phyloP scores from a whole-genome alignment of 2,797 vertebrate genomes.

The Pachyuromys duprasi region DNA sequence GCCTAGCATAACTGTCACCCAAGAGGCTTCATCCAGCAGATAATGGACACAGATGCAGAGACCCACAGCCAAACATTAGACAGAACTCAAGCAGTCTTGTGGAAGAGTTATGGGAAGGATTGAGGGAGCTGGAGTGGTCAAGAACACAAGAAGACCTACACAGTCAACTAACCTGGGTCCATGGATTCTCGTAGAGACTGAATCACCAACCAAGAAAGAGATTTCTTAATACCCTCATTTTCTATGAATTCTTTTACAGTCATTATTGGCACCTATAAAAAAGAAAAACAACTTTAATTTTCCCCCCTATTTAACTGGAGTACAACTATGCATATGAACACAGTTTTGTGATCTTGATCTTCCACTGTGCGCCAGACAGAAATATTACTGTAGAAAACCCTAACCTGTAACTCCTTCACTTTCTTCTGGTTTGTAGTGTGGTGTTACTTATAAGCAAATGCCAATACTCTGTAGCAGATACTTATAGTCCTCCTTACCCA shows the following conservation, averaged over 20 bases:
- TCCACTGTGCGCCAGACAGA: background rate
- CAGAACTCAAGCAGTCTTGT: no score
- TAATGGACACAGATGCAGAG: no score
- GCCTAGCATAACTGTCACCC: no score
- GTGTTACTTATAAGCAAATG: background rate
- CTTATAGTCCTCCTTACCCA: background rate
- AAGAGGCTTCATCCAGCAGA: no score
- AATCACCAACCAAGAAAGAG: background rate
- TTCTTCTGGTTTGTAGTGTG: background rate
- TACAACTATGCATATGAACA: background rate
- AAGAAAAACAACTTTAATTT: background rate
- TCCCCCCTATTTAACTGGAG: background rate
- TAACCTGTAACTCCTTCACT: slow-evolving; percentile 6
- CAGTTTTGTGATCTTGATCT: background rate
- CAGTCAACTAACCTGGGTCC: no score
- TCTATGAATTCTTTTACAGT: slow-evolving; percentile 12
- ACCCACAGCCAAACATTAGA: no score
- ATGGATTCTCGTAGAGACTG: no score
- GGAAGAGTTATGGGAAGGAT: no score
- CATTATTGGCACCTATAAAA: slow-evolving; percentile 26
- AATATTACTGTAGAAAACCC: background rate
- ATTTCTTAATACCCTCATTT: background rate
- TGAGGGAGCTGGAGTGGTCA: no score
- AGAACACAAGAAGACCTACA: no score
- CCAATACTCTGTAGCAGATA: background rate